These are phyloP conservation scores for Xiphophorus birchmanni DNA, from an alignment of 2,797 vertebrate genomes.

Conservation along the genomic window DNA sequence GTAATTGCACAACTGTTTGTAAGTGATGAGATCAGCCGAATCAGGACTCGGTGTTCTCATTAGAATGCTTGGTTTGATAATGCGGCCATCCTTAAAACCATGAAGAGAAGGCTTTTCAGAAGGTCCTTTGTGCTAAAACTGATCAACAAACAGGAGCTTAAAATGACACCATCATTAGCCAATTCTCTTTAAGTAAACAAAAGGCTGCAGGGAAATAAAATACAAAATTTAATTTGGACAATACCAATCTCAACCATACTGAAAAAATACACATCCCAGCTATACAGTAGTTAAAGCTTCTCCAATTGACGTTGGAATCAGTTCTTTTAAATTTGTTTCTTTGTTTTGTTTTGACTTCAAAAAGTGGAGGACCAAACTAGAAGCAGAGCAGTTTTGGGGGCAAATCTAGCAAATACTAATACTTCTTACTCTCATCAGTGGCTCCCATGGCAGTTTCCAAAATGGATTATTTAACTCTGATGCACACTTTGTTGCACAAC, in stretches of 20 bases:
- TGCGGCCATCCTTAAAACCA: constrained; percentile 8
- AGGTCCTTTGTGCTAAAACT: constrained; percentile 6
- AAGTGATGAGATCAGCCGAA: background rate
- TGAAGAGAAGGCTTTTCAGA: constrained; percentile 12
- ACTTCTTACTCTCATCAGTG: background rate
- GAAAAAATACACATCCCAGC: constrained; percentile 8
- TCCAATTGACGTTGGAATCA: background rate
- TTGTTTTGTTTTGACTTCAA: constrained; percentile 10
- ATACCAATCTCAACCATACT: constrained; percentile 17
- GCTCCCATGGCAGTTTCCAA: constrained; percentile 5
- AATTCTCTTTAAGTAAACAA: constrained; percentile 50
- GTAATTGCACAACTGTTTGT: background rate
- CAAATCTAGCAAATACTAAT: constrained; percentile 1
- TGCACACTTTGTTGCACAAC: constrained; percentile 12
- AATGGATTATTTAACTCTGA: constrained; percentile 35
- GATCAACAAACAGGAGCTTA: constrained; percentile 40
- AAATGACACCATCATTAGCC: constrained; percentile 31
- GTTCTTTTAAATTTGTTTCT: background rate
- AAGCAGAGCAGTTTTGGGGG: background rate
- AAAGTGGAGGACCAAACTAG: background rate
- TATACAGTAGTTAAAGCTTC: background rate
- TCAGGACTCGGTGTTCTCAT: background rate
- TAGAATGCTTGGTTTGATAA: constrained; percentile 22
- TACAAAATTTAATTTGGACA: constrained; percentile 17
- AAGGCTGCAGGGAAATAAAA: constrained; percentile 6